Evolutionary conservation across 2,888 invertebrate genomes (phyloP), one percentile per base, ranked within the genome.

Genomic region (Platypus cylindrus): DNA sequence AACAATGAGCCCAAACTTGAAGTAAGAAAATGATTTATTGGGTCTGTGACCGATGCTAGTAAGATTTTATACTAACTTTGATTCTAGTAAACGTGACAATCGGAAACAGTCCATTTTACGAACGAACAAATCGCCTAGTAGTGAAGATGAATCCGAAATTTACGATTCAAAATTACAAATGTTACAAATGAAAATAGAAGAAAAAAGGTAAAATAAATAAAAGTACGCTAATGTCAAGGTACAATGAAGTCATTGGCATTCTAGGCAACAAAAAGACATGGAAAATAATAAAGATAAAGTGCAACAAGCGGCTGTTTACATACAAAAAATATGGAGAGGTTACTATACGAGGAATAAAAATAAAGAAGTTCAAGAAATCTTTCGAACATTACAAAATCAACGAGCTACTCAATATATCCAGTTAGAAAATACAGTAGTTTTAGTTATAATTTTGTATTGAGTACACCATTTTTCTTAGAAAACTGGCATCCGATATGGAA

Each of bases 261-360:
- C n/a, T 20, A 41, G 41, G 28, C 24, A 36, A 7, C 42, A 39
- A 23, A 37, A 37, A 27, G 26, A 37, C 17, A 36, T 48, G 22
- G 54, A 51, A 33, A 49, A 47, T 26, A 49, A 48, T 23, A 58
- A 61, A 15, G 58, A 60, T 38, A 67, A 67, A 47, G 52, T 59
- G 1, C 56, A 58, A 42, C 49, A 53, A 45, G 74, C 87, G 1
- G 87, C 85, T 0, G 71, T 82, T 18, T 76, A 75, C 16, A 87
- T 89, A 53, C 89, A 89, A 62, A 80, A 78, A 59, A 73, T 80
- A 63, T 89, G 89, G 89, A 65, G 86, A 15, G 87, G 89, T 0
- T 87, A 83, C 58, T 70, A 76, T 29, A 78, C 82, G 22, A 66
- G 87, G 48, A 82, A 85, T 50, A 63, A 77, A 8, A 73, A 81